Evolutionary conservation across 2,888 invertebrate genomes (phyloP), one percentile per base, ranked within the genome.

Genomic region (Tanytarsus gracilentus): DNA sequence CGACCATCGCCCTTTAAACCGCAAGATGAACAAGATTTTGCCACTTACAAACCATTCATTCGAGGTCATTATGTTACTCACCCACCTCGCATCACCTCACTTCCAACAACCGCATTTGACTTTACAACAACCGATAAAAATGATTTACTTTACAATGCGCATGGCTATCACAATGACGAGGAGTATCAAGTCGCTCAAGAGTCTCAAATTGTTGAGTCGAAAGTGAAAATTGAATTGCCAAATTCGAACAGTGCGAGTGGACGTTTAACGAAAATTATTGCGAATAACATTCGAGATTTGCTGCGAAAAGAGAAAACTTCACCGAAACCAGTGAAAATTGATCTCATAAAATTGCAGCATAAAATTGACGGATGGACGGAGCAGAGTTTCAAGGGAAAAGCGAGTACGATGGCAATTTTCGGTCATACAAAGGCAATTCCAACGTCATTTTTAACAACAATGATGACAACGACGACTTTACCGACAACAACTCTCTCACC

Each of bases 351-450:
- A 67, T 73, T 90, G 33, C 89, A 89, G 69, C 86, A 87, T 65
- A 88, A 86, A 65, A 90, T 90, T 61, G 88, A 90, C 66, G 84
- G 85, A 63, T 90, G 90, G 90, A 90, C 89, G 0, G 84, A 83
- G 66, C 84, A 85, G 72, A 84, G 84, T 66, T 87, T 79, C 69
- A 80, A 83, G 0, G 78, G 78, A 61, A 77, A 73, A 62, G 74
- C 76, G 4, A 79, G 79, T 44, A 78, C 76, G 0, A 78, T 74
- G 52, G 78, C 79, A 60, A 78, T 80, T 64, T 78, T 83, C 53
- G 78, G 77, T 1, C 76, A 78, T 2, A 80, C 87, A 2, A 90
- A 89, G 69, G 81, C 84, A 70, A 89, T 90, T 64, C 88, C 89
- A 2, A 79, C 81, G 3, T 84, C 86, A 65, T 89, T 83, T 71